A percentile compares a stretch with the other conserved stretches of the same genome.
Conservation (phyloP, 2,797 vertebrate species). For the Myotis daubentonii region DNA sequence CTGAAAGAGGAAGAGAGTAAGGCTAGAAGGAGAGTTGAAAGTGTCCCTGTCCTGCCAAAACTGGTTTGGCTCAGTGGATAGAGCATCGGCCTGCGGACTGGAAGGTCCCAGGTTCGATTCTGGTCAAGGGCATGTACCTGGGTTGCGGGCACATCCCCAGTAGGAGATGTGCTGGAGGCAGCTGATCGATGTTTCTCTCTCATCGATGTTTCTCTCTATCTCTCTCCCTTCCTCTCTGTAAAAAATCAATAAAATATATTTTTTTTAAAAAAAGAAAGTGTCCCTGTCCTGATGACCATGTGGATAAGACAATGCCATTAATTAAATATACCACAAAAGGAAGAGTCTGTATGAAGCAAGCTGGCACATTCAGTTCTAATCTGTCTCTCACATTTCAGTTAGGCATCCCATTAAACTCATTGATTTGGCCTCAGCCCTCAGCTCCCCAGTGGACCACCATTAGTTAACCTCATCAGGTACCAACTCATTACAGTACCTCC, state of each 20-base stretch:
- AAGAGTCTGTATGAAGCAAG: not conserved
- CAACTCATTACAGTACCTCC: not conserved
- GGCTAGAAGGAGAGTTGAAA: not conserved
- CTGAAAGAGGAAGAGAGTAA: not conserved
- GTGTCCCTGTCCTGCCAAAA: too few relatives aligned
- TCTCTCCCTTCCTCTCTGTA: too few relatives aligned
- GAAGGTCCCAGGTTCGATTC: too few relatives aligned
- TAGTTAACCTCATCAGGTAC: not conserved
- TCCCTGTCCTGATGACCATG: not conserved
- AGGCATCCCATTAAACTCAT: not conserved
- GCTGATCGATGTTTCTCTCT: too few relatives aligned
- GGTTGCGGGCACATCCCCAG: too few relatives aligned
- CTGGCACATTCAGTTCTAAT: not conserved
- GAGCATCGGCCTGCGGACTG: too few relatives aligned
- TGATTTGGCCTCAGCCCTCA: not conserved
- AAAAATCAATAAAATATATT: too few relatives aligned
- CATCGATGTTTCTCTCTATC: too few relatives aligned
- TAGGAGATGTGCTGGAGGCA: too few relatives aligned
- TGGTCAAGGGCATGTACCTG: too few relatives aligned
- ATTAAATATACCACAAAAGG: not conserved
- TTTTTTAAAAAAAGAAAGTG: too few relatives aligned
- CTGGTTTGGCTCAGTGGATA: too few relatives aligned
- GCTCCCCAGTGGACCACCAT: not conserved
- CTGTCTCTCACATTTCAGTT: fast-evolving
- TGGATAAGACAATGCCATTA: not conserved